Conservation (phyloP, 2,113 vertebrate genomes). For the Psophia crepitans region DNA sequence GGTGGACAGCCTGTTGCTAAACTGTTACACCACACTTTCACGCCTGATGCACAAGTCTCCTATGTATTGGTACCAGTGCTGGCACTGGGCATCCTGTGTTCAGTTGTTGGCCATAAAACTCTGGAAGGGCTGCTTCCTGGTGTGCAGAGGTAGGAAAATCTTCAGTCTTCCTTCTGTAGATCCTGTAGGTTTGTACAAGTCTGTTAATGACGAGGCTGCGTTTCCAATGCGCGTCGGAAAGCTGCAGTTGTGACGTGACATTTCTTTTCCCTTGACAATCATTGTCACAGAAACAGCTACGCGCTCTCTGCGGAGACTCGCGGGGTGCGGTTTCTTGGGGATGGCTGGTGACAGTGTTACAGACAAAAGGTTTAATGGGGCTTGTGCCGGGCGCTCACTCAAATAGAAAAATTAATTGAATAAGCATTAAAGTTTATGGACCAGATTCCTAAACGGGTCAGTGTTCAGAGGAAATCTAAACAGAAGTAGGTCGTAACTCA, state of each 20-base stretch:
- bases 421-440: not conserved
- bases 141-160: not conserved
- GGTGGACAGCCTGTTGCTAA: not conserved
- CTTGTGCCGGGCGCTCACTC: accelerated
- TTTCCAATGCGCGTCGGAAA: not conserved
- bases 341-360: not conserved
- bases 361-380: not conserved
- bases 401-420: not conserved
- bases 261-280: not conserved
- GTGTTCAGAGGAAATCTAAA: not conserved
- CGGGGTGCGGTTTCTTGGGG: not conserved
- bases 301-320: not conserved
- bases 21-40: not conserved
- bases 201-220: accelerated
- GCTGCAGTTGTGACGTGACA: not conserved
- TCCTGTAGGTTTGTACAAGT: not conserved
- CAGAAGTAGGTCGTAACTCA: not conserved
- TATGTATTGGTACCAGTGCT: not conserved
- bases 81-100: not conserved
- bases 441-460: not conserved
- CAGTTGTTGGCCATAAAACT: not conserved
- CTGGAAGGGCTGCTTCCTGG: not conserved
- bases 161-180: not conserved
- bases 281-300: not conserved
- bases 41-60: accelerated